Evolutionary conservation across 2,888 invertebrate genomes (phyloP).

Genomic region (Drosophila rellima): DNA sequence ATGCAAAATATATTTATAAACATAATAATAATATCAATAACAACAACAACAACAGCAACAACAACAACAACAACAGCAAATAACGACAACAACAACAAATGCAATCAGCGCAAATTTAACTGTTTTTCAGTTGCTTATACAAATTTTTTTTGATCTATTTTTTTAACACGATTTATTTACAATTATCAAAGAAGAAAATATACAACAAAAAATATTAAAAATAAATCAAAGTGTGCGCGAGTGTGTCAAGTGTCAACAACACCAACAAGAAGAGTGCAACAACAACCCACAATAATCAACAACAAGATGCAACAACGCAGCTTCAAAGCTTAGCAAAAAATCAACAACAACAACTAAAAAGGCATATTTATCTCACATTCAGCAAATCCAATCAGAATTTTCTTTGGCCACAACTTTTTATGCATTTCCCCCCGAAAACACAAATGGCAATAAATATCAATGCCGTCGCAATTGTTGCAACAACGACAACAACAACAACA

Average conservation of each 20-base stretch:
- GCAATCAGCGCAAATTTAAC: constrained; percentile 48
- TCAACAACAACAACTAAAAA: constrained; percentile 1
- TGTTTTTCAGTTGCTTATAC: constrained; percentile 36
- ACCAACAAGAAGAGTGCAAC: constrained; percentile 24
- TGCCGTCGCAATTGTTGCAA: constrained; percentile 58
- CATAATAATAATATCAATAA: constrained; percentile 8
- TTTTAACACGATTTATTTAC: constrained; percentile 29
- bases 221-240: constrained; percentile 41
- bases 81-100: constrained; percentile 23
- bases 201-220: constrained; percentile 15
- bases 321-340: constrained; percentile 10
- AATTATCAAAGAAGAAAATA: constrained; percentile 15
- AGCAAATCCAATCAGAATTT: constrained; percentile 36
- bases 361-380: not conserved
- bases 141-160: constrained; percentile 49
- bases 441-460: constrained; percentile 47
- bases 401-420: constrained; percentile 19
- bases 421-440: constrained; percentile 11
- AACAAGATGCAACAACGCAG: constrained; percentile 15
- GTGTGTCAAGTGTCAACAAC: constrained; percentile 67
- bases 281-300: constrained; percentile 15
- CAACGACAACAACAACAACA: constrained; percentile 36
- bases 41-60: constrained; percentile 5
- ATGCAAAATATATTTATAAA: constrained; percentile 1
- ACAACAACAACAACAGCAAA: constrained; percentile 30